These are phyloP conservation scores for Cromileptes altivelis DNA, from an alignment of 2,113 vertebrate species.

Conservation along the genomic window DNA sequence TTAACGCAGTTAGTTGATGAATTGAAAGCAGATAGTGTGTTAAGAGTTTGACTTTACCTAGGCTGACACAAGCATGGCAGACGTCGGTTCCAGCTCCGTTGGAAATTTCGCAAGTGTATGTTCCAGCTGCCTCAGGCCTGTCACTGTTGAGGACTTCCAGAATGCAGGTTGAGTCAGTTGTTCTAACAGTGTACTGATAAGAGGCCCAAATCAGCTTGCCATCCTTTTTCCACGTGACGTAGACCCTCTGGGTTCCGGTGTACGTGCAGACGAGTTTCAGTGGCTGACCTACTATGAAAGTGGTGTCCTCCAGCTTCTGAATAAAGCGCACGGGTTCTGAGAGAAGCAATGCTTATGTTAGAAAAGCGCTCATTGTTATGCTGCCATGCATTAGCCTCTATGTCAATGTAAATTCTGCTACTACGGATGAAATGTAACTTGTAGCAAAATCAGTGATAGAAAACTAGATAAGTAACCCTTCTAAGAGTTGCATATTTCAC, in stretches of 20 bases:
- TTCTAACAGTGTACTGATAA: slow-evolving; percentile 72
- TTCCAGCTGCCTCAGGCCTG: slow-evolving; percentile 84
- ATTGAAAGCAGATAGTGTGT: slow-evolving; percentile 12
- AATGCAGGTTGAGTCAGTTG: slow-evolving; percentile 85
- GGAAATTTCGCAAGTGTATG: slow-evolving; percentile 90
- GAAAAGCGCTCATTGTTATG: background rate
- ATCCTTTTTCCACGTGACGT: slow-evolving; percentile 90
- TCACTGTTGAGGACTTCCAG: slow-evolving; percentile 88
- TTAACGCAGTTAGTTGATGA: background rate
- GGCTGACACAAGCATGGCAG: slow-evolving; percentile 87
- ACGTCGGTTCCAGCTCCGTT: slow-evolving; percentile 89
- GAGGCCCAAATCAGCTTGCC: slow-evolving; percentile 87
- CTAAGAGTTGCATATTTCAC: background rate
- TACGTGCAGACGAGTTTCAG: slow-evolving; percentile 68
- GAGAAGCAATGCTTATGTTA: slow-evolving; percentile 59
- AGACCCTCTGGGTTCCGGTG: slow-evolving; percentile 87
- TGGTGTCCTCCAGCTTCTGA: slow-evolving; percentile 78
- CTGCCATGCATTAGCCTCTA: slow-evolving; percentile 20
- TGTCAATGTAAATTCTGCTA: slow-evolving; percentile 24
- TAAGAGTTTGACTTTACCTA: slow-evolving; percentile 77
- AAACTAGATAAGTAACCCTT: slow-evolving; percentile 70
- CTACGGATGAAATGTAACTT: background rate
- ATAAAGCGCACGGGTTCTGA: slow-evolving; percentile 62
- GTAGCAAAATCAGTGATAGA: background rate
- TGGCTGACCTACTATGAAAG: slow-evolving; percentile 61